These are phyloP conservation scores for Dermolepida albohirtum DNA, from an alignment of 2,888 invertebrate species.

Conservation along the genomic window DNA sequence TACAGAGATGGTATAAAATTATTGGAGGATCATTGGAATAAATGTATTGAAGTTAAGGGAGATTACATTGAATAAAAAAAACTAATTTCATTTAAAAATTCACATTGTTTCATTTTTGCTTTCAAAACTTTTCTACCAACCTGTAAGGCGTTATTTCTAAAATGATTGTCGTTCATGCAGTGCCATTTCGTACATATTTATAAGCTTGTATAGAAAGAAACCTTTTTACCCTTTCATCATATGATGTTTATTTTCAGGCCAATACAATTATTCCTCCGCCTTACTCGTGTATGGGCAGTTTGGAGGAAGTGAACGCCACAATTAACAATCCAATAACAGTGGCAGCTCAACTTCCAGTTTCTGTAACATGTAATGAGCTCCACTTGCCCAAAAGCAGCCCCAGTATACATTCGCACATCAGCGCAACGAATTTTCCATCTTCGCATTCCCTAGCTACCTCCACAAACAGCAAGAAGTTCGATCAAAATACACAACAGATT, in stretches of 20 bases:
- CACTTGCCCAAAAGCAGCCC: conserved; percentile 55
- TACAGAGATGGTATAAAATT: too few relatives aligned
- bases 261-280: conserved; percentile 87
- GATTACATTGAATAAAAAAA: too few relatives aligned
- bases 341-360: conserved; percentile 59
- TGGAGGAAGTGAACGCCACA: conserved; percentile 72
- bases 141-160: too few relatives aligned
- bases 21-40: too few relatives aligned
- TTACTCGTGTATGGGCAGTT: conserved; percentile 83
- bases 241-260: conserved; percentile 67
- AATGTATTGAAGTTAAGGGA: too few relatives aligned
- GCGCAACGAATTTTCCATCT: conserved; percentile 44
- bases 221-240: background rate
- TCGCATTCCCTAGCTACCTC: conserved; percentile 48
- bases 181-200: too few relatives aligned
- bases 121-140: too few relatives aligned
- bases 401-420: conserved; percentile 56
- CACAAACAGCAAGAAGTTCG: conserved; percentile 36
- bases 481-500: conserved; percentile 47
- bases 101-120: too few relatives aligned
- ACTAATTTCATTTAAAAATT: too few relatives aligned
- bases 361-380: conserved; percentile 65
- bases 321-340: conserved; percentile 49
- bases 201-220: too few relatives aligned
- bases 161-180: too few relatives aligned